These are phyloP conservation scores for Thymelicus lineola DNA, from an alignment of 2,888 invertebrate genomes.

Conservation along the genomic window DNA sequence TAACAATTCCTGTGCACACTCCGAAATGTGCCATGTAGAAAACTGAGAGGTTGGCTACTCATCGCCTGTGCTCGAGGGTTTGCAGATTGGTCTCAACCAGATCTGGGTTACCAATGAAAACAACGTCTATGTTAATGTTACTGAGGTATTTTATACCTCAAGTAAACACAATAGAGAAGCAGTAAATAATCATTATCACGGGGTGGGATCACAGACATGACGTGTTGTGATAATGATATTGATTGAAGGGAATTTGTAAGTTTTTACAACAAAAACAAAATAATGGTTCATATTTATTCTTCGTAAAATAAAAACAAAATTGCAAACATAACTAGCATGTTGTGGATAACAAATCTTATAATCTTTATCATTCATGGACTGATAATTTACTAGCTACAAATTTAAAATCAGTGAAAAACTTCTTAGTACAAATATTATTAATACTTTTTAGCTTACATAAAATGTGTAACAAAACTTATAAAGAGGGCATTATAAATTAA, in stretches of 20 bases:
- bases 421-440: not conserved
- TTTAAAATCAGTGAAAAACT: not conserved
- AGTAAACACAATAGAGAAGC: too few species aligned
- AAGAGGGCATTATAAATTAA: slow-evolving; percentile 8
- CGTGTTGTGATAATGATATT: too few species aligned
- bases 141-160: too few species aligned
- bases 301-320: slow-evolving; percentile 26
- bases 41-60: too few species aligned
- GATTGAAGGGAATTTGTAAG: not conserved
- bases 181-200: too few species aligned
- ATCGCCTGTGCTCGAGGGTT: too few species aligned
- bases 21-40: too few species aligned
- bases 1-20: too few species aligned
- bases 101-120: too few species aligned
- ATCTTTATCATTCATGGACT: slow-evolving; percentile 9
- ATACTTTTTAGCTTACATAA: not conserved
- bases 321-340: slow-evolving; percentile 32
- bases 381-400: slow-evolving; percentile 1
- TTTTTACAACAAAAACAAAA: not conserved
- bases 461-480: not conserved
- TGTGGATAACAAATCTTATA: slow-evolving; percentile 30
- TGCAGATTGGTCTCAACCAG: too few species aligned
- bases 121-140: too few species aligned
- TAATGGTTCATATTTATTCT: slow-evolving; percentile 17
- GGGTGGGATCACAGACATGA: too few species aligned